phyloP scores from a whole-genome alignment of 2,888 invertebrate species.

The Melieria crassipennis region DNA sequence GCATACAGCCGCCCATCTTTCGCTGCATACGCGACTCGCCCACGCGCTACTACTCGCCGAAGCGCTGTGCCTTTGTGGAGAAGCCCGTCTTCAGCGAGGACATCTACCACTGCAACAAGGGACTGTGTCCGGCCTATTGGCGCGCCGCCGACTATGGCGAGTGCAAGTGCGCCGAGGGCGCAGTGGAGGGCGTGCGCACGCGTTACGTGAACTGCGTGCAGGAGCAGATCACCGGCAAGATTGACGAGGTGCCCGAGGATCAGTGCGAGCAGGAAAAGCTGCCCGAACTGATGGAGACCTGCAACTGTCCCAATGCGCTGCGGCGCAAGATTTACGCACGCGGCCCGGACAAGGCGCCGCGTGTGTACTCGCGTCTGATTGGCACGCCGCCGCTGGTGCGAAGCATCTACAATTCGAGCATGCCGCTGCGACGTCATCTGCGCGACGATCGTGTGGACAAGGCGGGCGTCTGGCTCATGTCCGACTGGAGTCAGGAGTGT shows the following conservation, averaged over 20 bases:
- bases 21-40: slow-evolving; percentile 74
- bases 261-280: slow-evolving; percentile 70
- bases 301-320: slow-evolving; percentile 58
- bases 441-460: slow-evolving; percentile 50
- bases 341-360: slow-evolving; percentile 42
- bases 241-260: slow-evolving; percentile 68
- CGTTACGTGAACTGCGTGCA: slow-evolving; percentile 76
- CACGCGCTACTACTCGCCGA: slow-evolving; percentile 72
- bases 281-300: slow-evolving; percentile 61
- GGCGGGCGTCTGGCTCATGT: slow-evolving; percentile 57
- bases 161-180: slow-evolving; percentile 74
- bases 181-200: slow-evolving; percentile 72
- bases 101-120: slow-evolving; percentile 75
- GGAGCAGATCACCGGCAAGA: slow-evolving; percentile 56
- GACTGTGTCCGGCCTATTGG: slow-evolving; percentile 86
- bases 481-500: slow-evolving; percentile 68
- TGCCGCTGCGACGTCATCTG: slow-evolving; percentile 46
- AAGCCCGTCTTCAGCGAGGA: slow-evolving; percentile 71
- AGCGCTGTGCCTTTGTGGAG: slow-evolving; percentile 72
- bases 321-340: slow-evolving; percentile 48
- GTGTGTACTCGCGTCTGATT: slow-evolving; percentile 46
- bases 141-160: slow-evolving; percentile 77
- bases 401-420: slow-evolving; percentile 38
- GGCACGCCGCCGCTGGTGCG: slow-evolving; percentile 39
- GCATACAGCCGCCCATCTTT: slow-evolving; percentile 61